Evolutionary conservation across 2,113 vertebrate genomes (phyloP).

Genomic region (Lampris megalopsis): DNA sequence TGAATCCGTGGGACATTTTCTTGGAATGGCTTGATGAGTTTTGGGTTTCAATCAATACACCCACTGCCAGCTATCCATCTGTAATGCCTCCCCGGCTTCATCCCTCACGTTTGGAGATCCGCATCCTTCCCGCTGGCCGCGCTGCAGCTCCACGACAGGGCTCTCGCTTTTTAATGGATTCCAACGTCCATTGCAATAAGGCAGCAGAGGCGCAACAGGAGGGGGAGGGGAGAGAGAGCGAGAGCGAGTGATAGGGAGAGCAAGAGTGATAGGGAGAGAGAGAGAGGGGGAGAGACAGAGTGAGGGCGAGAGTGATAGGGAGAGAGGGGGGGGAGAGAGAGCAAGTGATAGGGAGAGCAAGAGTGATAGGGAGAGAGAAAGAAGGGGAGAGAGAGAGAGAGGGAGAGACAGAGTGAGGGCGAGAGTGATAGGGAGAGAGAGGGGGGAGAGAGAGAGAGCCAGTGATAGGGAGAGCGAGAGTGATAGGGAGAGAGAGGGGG

Average conservation of each 20-base stretch:
- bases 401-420: no score
- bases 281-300: neutral
- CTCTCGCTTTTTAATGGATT: conserved; percentile 33
- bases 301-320: no score
- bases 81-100: conserved; percentile 51
- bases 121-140: conserved; percentile 21
- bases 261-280: conserved; percentile 15
- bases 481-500: no score
- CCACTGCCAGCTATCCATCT: conserved; percentile 58
- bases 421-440: no score
- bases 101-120: conserved; percentile 42
- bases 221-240: conserved; percentile 5
- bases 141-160: conserved; percentile 23
- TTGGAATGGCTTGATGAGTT: conserved; percentile 74
- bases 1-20: conserved; percentile 64
- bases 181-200: conserved; percentile 32
- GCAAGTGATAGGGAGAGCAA: no score
- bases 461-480: no score
- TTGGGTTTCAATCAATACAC: conserved; percentile 67
- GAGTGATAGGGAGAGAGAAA: no score
- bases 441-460: no score
- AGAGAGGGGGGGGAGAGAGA: no score
- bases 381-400: no score
- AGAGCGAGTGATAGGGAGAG: conserved; percentile 32
- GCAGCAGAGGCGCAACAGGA: neutral